These are phyloP conservation scores for Zaprionus capensis DNA, from an alignment of 1,140 invertebrate genomes.

Conservation along the genomic window DNA sequence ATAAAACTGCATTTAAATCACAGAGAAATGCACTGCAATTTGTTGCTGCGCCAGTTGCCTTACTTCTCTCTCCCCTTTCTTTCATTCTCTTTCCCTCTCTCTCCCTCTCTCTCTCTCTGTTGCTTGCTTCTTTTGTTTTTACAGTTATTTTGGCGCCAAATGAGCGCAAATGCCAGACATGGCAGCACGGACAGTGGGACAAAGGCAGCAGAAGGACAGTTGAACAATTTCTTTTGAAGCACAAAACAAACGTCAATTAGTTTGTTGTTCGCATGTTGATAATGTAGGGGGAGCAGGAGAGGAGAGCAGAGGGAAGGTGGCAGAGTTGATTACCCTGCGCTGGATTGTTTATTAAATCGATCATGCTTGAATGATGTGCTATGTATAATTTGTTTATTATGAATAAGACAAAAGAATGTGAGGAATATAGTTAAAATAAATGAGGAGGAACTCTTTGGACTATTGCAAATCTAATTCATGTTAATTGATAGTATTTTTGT, in stretches of 20 bases:
- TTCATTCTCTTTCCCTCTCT: neutral
- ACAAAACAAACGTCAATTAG: slow-evolving; percentile 22
- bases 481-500: too few relatives aligned
- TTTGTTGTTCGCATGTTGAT: slow-evolving; percentile 3
- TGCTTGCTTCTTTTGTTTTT: neutral
- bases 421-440: too few relatives aligned
- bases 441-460: too few relatives aligned
- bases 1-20: slow-evolving; percentile 56
- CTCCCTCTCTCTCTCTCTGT: neutral
- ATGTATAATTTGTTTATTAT: neutral
- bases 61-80: neutral
- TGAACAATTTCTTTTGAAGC: slow-evolving; percentile 25
- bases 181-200: neutral
- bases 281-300: neutral
- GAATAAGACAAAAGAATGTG: neutral
- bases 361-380: neutral
- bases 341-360: slow-evolving; percentile 3
- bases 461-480: too few relatives aligned
- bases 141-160: slow-evolving; percentile 28
- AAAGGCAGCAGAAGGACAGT: neutral
- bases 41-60: slow-evolving; percentile 36
- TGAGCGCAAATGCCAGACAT: slow-evolving; percentile 49
- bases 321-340: neutral
- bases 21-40: slow-evolving; percentile 42
- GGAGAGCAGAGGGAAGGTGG: neutral